A percentile compares a stretch with the other conserved stretches of the same genome.
Conservation (phyloP, 2,797 vertebrate genomes). For the Galagoides demidoff region DNA sequence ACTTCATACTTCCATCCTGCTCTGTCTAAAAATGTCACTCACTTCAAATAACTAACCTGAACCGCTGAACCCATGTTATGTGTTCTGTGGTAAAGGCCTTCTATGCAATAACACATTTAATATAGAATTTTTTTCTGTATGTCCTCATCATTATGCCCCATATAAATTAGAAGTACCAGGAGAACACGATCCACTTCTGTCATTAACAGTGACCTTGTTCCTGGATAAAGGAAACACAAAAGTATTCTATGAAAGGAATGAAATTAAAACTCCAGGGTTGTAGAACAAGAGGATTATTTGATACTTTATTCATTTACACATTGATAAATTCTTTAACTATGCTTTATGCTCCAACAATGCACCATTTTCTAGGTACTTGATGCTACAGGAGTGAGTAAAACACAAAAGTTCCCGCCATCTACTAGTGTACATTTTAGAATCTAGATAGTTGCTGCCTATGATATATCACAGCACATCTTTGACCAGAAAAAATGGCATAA, state of each 20-base stretch:
- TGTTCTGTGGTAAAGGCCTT: neutral
- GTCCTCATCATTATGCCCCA: neutral
- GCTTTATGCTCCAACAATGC: neutral
- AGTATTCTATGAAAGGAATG: neutral
- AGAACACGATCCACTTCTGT: neutral
- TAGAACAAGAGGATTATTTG: neutral
- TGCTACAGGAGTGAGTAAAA: neutral
- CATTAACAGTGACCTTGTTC: neutral
- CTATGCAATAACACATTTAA: neutral
- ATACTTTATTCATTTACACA: neutral
- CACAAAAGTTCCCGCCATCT: no score
- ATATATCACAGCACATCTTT: neutral
- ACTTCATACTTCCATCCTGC: neutral
- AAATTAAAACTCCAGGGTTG: neutral
- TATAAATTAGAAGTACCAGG: neutral
- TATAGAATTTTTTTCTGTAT: neutral
- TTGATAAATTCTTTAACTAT: neutral
- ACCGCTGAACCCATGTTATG: neutral
- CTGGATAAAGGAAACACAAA: neutral
- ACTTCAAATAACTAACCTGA: neutral
- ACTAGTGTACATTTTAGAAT: neutral
- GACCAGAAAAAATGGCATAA: neutral
- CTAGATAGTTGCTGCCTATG: neutral
- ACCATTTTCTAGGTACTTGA: neutral
- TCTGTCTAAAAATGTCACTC: neutral